Percentiles rank a stretch among this genome's conserved stretches.
phyloP scores from a whole-genome alignment of 2,113 vertebrate species.

The Mesocricetus auratus region DNA sequence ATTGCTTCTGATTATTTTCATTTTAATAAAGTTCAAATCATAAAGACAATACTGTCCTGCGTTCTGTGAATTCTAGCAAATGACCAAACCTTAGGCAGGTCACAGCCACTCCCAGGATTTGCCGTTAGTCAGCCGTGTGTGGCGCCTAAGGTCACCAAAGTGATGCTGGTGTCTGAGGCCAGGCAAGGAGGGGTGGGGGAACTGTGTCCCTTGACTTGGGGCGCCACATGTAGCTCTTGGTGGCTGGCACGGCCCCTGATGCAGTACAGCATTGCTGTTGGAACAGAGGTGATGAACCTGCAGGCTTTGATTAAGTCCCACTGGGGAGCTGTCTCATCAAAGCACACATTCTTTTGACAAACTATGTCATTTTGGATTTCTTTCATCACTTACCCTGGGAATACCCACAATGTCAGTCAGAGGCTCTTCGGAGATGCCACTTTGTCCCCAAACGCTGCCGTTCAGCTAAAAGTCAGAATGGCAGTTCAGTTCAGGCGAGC shows the following conservation, averaged over 20 bases:
- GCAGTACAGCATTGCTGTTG: neutral
- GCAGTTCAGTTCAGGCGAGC: neutral
- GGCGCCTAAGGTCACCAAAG: neutral
- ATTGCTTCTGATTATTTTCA: neutral
- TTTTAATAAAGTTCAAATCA: conserved; percentile 26
- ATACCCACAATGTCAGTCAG: conserved; percentile 77
- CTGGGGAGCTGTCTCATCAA: neutral
- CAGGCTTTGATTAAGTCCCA: neutral
- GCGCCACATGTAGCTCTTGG: neutral
- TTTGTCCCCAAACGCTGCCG: neutral
- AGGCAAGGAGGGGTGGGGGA: neutral
- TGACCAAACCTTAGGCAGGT: neutral
- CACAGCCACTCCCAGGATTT: neutral
- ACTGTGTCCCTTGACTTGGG: neutral
- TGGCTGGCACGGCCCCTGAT: neutral
- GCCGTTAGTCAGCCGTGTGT: neutral
- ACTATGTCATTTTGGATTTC: no score
- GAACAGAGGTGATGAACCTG: neutral
- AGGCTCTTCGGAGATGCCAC: conserved; percentile 68
- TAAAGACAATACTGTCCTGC: neutral
- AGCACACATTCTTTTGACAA: neutral
- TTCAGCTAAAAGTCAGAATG: neutral
- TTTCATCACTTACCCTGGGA: neutral
- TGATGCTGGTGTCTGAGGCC: neutral
- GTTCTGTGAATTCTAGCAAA: neutral